Percentiles rank a stretch among this genome's conserved stretches.
Conservation (phyloP, 1,140 invertebrate genomes). For the Oryzaephilus surinamensis region DNA sequence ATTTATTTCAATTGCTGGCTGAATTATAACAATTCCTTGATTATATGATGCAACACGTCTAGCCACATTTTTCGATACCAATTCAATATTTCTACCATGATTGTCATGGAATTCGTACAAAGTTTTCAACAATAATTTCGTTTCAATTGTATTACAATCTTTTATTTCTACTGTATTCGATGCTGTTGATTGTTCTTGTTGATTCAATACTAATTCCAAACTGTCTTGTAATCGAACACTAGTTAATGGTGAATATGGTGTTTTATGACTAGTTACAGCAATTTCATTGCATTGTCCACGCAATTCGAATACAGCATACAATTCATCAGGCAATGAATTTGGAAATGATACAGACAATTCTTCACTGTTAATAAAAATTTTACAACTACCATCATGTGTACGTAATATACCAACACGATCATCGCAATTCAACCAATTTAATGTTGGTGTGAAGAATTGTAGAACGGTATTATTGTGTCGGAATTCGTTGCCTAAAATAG, state of each 20-base stretch:
- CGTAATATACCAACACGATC: constrained; percentile 58
- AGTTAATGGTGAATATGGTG: constrained; percentile 44
- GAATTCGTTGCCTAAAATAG: constrained; percentile 55
- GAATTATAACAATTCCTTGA: constrained; percentile 57
- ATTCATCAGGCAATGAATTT: constrained; percentile 18
- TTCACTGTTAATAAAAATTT: constrained; percentile 66
- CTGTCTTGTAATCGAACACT: constrained; percentile 51
- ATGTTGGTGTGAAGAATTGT: constrained; percentile 56
- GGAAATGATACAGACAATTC: constrained; percentile 49
- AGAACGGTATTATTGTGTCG: constrained; percentile 47
- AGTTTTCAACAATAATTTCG: constrained; percentile 21
- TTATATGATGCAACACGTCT: constrained; percentile 62
- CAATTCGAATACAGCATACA: constrained; percentile 29
- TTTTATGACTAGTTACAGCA: constrained; percentile 33
- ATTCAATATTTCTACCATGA: constrained; percentile 64
- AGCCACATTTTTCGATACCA: constrained; percentile 46
- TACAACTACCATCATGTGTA: constrained; percentile 47
- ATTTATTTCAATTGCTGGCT: constrained; percentile 31
- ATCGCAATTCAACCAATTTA: constrained; percentile 68
- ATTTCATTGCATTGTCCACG: constrained; percentile 29
- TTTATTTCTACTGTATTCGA: constrained; percentile 13
- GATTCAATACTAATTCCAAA: constrained; percentile 49
- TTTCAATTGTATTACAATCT: not conserved
- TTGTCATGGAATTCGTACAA: constrained; percentile 53
- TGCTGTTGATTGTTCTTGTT: constrained; percentile 31